Evolutionary conservation across 2,888 invertebrate species (phyloP).

Genomic region (Chironomus riparius): DNA sequence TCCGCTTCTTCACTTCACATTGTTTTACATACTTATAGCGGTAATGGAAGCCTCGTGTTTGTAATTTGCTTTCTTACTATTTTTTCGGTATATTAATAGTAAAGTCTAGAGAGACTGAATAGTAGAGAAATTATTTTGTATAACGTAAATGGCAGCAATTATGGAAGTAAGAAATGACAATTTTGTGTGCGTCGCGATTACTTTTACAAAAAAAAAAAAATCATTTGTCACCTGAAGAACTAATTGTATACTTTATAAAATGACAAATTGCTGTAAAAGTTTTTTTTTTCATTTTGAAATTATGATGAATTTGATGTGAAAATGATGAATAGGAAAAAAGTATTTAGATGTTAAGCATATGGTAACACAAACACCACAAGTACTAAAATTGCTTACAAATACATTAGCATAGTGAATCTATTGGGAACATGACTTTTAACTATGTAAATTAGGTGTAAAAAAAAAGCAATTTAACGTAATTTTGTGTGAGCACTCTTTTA

Average conservation of each 20-base stretch:
- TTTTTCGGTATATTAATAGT: too few species aligned
- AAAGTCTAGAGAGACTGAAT: too few species aligned
- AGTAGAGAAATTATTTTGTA: too few species aligned
- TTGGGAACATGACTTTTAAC: conserved; percentile 5
- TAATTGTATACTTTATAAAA: not conserved
- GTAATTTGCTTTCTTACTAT: conserved; percentile 7
- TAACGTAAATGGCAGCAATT: not conserved
- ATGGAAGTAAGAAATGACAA: not conserved
- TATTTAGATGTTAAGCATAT: not conserved
- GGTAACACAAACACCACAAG: not conserved
- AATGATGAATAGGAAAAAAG: not conserved
- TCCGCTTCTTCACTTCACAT: not conserved
- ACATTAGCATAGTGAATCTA: not conserved
- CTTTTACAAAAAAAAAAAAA: not conserved
- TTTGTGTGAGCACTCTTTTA: not conserved
- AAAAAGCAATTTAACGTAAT: not conserved
- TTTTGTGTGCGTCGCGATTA: not conserved
- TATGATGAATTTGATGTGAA: not conserved
- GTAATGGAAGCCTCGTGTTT: conserved; percentile 15
- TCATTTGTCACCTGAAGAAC: not conserved
- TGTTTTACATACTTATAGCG: not conserved
- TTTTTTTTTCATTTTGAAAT: not conserved
- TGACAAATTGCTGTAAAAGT: not conserved
- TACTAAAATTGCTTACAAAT: not conserved
- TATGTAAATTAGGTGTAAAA: conserved; percentile 21